A percentile compares a stretch with the other conserved stretches of the same genome.
Evolutionary conservation across 2,797 vertebrate genomes (phyloP).

Genomic region (Paramormyrops hopkinsi): DNA sequence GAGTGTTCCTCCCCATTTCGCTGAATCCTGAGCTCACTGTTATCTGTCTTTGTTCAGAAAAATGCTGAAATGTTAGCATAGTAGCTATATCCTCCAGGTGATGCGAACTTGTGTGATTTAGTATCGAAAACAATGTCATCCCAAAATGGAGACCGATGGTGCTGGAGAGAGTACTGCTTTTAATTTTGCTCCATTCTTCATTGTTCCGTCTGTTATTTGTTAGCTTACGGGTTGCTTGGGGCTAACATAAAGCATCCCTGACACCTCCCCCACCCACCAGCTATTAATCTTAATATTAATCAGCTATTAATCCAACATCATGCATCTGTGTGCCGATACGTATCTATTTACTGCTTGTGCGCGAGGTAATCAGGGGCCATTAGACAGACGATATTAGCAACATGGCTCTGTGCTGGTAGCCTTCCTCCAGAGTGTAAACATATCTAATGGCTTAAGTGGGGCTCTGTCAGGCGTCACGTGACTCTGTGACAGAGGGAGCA

Average conservation of each 20-base stretch:
- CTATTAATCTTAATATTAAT: not conserved
- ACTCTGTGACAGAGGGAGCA: not conserved
- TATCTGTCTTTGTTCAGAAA: not conserved
- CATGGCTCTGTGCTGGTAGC: not conserved
- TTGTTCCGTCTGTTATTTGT: not conserved
- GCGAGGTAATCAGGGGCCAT: not conserved
- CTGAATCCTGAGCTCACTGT: not conserved
- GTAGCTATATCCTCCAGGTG: not conserved
- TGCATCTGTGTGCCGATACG: not conserved
- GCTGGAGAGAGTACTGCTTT: not conserved
- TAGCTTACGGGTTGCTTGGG: not conserved
- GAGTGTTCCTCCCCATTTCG: not conserved
- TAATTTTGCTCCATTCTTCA: not conserved
- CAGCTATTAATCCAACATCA: conserved; percentile 1
- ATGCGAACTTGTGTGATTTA: not conserved
- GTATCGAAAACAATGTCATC: not conserved
- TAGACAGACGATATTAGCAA: not conserved
- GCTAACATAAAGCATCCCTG: not conserved
- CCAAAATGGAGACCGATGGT: not conserved
- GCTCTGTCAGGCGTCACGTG: not conserved
- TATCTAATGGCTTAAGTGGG: not conserved
- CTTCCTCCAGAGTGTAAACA: not conserved
- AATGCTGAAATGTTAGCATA: not conserved
- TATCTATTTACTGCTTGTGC: not conserved
- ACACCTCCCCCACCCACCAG: not conserved